phyloP scores from a whole-genome alignment of 2,888 invertebrate species.

The Nudaria mundana region DNA sequence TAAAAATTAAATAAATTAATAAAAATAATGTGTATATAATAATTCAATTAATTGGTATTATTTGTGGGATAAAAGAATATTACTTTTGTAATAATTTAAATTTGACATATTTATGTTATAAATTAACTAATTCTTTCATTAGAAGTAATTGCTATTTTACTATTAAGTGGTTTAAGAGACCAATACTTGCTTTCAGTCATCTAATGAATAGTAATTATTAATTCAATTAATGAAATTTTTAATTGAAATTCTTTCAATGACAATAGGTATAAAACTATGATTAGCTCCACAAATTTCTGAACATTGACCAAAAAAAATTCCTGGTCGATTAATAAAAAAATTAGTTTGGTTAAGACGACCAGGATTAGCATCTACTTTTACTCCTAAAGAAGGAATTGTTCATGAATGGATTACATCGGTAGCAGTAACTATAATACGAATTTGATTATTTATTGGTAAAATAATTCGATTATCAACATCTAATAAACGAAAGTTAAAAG shows the following conservation, averaged over 20 bases:
- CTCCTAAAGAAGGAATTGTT: conserved; percentile 82
- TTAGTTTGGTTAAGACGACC: too few species aligned
- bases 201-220: conserved; percentile 78
- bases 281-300: conserved; percentile 91
- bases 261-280: conserved; percentile 90
- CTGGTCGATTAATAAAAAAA: too few species aligned
- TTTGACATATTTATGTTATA: conserved; percentile 83
- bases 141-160: conserved; percentile 83
- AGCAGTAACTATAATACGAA: conserved; percentile 83
- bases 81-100: conserved; percentile 81
- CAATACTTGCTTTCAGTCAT: conserved; percentile 86
- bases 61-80: conserved; percentile 86
- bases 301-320: too few species aligned
- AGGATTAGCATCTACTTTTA: conserved; percentile 84
- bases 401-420: conserved; percentile 85
- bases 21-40: conserved; percentile 66
- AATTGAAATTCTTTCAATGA: conserved; percentile 80
- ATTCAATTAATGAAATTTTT: conserved; percentile 82
- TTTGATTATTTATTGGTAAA: conserved; percentile 82
- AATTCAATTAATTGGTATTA: conserved; percentile 82
- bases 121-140: conserved; percentile 83
- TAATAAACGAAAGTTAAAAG: conserved; percentile 78
- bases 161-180: conserved; percentile 86
- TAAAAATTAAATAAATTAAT: conserved; percentile 69
- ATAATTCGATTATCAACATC: conserved; percentile 84